Evolutionary conservation across 2,888 invertebrate species (phyloP).

Genomic region (Drosophila eohydei): DNA sequence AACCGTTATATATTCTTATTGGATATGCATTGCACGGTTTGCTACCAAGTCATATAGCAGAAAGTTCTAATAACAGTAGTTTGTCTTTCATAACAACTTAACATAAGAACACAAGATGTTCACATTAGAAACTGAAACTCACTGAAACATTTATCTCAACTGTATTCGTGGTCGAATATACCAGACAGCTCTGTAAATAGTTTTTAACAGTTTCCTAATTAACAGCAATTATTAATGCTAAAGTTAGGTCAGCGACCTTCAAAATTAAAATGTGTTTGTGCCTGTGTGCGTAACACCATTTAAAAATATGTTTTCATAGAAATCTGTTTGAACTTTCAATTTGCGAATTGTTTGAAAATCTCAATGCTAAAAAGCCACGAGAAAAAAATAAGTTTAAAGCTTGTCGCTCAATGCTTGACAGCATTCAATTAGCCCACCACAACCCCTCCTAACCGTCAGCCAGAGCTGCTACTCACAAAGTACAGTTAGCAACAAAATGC

Average conservation of each 20-base stretch:
- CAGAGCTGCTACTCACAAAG: conserved; percentile 11
- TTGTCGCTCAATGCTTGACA: conserved; percentile 30
- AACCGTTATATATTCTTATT: not conserved
- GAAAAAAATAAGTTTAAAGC: conserved; percentile 15
- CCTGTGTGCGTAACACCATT: conserved; percentile 18
- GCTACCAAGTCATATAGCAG: too few species aligned
- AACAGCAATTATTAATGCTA: not conserved
- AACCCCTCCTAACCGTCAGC: not conserved
- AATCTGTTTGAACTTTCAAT: conserved; percentile 42
- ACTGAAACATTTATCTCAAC: not conserved
- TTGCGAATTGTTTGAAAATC: conserved; percentile 51
- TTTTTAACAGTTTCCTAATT: not conserved
- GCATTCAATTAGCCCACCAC: conserved; percentile 52
- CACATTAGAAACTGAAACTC: not conserved
- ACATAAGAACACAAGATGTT: not conserved
- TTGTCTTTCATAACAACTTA: too few species aligned
- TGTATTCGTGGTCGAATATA: not conserved
- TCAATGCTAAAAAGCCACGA: conserved; percentile 34
- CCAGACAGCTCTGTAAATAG: not conserved
- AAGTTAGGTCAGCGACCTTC: conserved; percentile 36
- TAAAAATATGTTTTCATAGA: conserved; percentile 10
- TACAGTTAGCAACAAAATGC: conserved; percentile 65
- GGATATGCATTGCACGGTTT: not conserved
- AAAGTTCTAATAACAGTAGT: too few species aligned
- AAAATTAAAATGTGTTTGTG: not conserved